These are phyloP conservation scores for Drosophila nikananu DNA, from an alignment of 1,140 invertebrate genomes.

Conservation along the genomic window DNA sequence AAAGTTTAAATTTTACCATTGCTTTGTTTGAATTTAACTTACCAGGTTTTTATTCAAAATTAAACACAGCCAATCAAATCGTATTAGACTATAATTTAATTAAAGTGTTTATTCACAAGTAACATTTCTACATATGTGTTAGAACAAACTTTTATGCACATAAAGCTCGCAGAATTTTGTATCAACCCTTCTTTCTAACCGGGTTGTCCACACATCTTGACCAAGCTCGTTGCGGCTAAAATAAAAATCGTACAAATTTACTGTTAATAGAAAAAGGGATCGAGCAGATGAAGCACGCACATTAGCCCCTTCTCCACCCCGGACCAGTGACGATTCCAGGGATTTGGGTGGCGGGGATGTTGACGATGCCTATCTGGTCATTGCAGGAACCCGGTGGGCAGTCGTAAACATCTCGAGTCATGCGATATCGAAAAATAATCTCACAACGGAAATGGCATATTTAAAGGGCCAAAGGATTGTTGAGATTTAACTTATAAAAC, in stretches of 20 bases:
- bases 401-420: slow-evolving; percentile 80
- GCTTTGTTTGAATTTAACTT: no score
- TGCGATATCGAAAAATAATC: slow-evolving; percentile 83
- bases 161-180: background rate
- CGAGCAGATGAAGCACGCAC: slow-evolving; percentile 66
- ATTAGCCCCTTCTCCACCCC: slow-evolving; percentile 37
- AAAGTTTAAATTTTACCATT: background rate
- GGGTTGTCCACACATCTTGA: slow-evolving; percentile 36
- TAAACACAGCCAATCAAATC: background rate
- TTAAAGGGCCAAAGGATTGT: slow-evolving; percentile 79
- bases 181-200: background rate
- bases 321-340: slow-evolving; percentile 25
- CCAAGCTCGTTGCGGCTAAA: slow-evolving; percentile 53
- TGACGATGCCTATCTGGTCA: slow-evolving; percentile 73
- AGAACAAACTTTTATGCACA: background rate
- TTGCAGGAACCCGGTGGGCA: slow-evolving; percentile 47
- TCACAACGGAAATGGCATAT: slow-evolving; percentile 79
- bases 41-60: no score
- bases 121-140: no score
- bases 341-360: background rate
- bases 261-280: slow-evolving; percentile 82
- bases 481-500: slow-evolving; percentile 79
- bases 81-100: background rate
- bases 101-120: background rate
- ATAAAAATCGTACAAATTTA: slow-evolving; percentile 77